Conservation (phyloP, 2,113 vertebrate species). For the Rhinoptilus africanus region DNA sequence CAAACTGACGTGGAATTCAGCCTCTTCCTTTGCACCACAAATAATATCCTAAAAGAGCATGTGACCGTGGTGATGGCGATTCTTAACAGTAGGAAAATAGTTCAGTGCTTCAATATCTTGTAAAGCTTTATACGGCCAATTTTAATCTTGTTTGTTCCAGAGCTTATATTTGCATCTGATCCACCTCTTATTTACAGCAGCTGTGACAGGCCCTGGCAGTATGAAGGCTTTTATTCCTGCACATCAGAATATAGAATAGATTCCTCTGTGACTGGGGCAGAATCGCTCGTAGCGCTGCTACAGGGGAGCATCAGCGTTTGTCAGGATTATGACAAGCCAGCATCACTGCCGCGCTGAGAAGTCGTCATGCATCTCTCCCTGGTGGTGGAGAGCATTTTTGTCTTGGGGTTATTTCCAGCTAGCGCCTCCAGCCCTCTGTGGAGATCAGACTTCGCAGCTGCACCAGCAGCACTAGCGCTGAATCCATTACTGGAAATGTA, state of each 20-base stretch:
- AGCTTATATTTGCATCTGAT: background rate
- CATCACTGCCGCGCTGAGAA: background rate
- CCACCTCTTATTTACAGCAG: background rate
- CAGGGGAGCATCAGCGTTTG: background rate
- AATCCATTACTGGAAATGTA: background rate
- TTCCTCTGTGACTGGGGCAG: background rate
- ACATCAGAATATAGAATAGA: background rate
- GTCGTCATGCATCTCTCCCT: background rate
- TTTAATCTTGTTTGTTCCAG: background rate
- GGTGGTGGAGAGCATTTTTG: background rate
- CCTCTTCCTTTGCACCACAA: background rate
- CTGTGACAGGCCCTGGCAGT: background rate
- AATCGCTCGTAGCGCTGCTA: background rate
- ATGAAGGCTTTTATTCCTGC: background rate
- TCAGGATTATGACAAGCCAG: background rate
- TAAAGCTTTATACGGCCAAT: background rate
- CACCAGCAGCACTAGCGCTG: background rate
- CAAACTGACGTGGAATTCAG: background rate
- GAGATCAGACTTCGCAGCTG: background rate
- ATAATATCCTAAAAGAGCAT: background rate
- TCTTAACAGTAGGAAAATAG: background rate
- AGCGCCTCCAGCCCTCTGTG: background rate
- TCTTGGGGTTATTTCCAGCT: background rate
- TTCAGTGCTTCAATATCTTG: background rate
- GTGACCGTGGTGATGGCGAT: background rate